phyloP scores from a whole-genome alignment of 2,113 vertebrate species.

The Notarius lentiginosus region DNA sequence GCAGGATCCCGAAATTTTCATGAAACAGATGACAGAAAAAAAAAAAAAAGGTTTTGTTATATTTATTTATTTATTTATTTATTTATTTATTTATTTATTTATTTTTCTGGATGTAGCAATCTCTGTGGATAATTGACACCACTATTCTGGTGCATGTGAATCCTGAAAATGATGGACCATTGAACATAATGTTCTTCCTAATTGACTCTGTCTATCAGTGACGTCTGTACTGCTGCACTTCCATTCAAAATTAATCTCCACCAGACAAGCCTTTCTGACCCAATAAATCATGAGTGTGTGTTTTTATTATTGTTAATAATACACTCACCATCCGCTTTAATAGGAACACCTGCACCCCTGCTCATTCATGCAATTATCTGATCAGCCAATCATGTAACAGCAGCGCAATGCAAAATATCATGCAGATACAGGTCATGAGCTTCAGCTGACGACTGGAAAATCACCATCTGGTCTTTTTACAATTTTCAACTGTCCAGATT shows the following conservation, averaged over 20 bases:
- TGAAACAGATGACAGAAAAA: conserved; percentile 4
- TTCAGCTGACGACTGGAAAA: neutral
- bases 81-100: neutral
- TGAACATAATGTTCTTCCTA: conserved; percentile 35
- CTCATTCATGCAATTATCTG: neutral
- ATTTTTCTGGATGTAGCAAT: neutral
- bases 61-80: neutral
- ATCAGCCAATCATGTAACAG: conserved; percentile 3
- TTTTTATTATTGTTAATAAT: conserved; percentile 19
- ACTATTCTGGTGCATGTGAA: conserved; percentile 35
- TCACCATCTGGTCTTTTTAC: neutral
- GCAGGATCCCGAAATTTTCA: conserved; percentile 15
- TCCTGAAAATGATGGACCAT: conserved; percentile 28
- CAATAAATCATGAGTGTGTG: conserved; percentile 27
- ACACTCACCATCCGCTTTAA: neutral
- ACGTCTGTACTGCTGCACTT: conserved; percentile 2
- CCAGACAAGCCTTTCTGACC: conserved; percentile 39
- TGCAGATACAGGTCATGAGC: neutral
- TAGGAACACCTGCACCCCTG: conserved; percentile 17
- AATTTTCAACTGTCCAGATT: neutral
- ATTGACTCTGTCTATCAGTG: conserved; percentile 9
- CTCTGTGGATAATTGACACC: conserved; percentile 36
- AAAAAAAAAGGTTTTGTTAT: neutral
- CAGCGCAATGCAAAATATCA: too few species aligned
- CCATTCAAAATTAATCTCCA: conserved; percentile 30